Conservation (phyloP, 1,140 invertebrate genomes). For the Metaphire vulgaris region DNA sequence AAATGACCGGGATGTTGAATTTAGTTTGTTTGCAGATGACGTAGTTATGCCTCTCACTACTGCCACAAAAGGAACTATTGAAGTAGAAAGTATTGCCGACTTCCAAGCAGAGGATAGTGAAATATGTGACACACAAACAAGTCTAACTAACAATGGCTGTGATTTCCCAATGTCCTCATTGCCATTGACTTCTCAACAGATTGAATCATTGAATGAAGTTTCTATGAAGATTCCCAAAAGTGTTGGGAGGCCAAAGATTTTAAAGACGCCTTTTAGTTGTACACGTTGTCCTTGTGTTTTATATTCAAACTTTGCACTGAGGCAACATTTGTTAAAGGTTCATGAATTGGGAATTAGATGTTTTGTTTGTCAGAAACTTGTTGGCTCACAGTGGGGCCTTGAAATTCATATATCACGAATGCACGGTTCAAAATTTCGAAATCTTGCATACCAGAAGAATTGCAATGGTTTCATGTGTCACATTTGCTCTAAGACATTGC, state of each 20-base stretch:
- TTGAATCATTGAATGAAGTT: not conserved
- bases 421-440: not conserved
- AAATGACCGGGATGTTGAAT: too few species aligned
- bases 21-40: too few species aligned
- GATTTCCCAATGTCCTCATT: not conserved
- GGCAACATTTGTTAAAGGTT: not conserved
- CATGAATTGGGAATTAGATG: not conserved
- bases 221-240: not conserved
- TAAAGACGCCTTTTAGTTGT: not conserved
- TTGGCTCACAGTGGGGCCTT: not conserved
- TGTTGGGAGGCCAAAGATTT: not conserved
- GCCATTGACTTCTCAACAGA: too few species aligned
- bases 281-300: not conserved
- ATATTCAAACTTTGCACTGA: not conserved
- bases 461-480: not conserved
- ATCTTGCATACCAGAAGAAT: too few species aligned
- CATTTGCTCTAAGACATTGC: not conserved
- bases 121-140: too few species aligned
- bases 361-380: not conserved
- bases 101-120: too few species aligned
- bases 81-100: too few species aligned
- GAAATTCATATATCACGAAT: not conserved
- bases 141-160: not conserved
- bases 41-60: too few species aligned
- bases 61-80: too few species aligned